A percentile compares a stretch with the other conserved stretches of the same genome.
phyloP scores from a whole-genome alignment of 2,113 vertebrate genomes.

The Pipa parva region DNA sequence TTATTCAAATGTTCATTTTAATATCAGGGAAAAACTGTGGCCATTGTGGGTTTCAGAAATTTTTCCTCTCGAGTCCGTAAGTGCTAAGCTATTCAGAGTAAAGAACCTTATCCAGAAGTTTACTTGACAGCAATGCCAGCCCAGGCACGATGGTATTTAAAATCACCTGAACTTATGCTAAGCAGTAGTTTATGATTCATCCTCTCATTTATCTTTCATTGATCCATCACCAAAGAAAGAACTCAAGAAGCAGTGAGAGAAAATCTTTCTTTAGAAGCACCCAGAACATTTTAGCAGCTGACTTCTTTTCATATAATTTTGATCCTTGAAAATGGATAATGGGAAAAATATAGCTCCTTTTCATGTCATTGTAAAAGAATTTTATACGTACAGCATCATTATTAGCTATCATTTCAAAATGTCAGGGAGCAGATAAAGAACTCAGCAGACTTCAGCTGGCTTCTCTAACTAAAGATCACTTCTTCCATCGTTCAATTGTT shows the following conservation, averaged over 20 bases:
- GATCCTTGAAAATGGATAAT: slow-evolving; percentile 27
- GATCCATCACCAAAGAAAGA: slow-evolving; percentile 7
- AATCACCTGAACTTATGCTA: slow-evolving; percentile 2
- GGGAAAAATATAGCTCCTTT: slow-evolving; percentile 12
- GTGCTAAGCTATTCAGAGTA: too few relatives aligned
- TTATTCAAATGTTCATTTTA: too few relatives aligned
- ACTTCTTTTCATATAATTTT: slow-evolving; percentile 21
- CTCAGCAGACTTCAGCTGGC: slow-evolving; percentile 11
- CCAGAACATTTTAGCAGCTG: background rate
- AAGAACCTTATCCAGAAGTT: too few relatives aligned
- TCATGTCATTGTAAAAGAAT: slow-evolving; percentile 19
- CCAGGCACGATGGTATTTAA: slow-evolving; percentile 2
- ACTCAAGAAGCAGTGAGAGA: background rate
- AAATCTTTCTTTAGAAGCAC: background rate
- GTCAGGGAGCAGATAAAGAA: slow-evolving; percentile 33
- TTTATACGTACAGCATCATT: slow-evolving; percentile 17
- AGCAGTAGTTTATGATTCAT: background rate
- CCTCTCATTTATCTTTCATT: slow-evolving; percentile 4
- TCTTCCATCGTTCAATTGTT: background rate
- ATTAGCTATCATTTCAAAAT: slow-evolving; percentile 36
- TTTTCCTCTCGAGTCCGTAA: too few relatives aligned
- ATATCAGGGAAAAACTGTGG: too few relatives aligned
- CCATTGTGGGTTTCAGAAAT: too few relatives aligned
- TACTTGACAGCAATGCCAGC: background rate
- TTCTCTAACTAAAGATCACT: slow-evolving; percentile 14